Evolutionary conservation across 2,113 vertebrate species (phyloP), one percentile per base, ranked within the genome.

Genomic region (Hippoglossus stenolepis): DNA sequence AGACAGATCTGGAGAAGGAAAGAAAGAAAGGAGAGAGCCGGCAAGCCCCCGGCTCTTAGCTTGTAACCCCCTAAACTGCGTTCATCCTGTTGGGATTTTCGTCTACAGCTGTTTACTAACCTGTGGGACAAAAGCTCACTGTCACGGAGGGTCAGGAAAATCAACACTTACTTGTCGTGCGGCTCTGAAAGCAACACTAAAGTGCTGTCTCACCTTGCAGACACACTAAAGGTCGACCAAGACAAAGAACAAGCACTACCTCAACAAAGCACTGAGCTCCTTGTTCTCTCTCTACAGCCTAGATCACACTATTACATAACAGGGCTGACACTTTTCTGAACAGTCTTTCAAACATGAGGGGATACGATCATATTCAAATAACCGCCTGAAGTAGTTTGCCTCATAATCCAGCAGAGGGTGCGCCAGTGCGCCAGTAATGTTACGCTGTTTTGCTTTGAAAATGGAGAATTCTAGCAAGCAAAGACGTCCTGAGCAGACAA

Each of bases 81-180:
- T 66, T 82, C 73, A 74, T 86, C 85, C 82, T 87, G 65, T 40
- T 59, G 77, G 80, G 65, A 79, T 67, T 83, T 61, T 63, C 73
- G 67, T 35, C 85, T 68, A 71, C 54, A 72, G 76, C 77, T 82
- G 73, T 66, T 85, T 76, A 76, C 80, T 85, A 84, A 89, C 80
- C 83, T 87, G 85, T 75, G 51, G 57, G 75, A 73, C 80, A 17
- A 77, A 65, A 14, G 65, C 81, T 88, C 62, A 67, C 84, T 75
- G 75, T 74, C 76, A 77, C 70, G 61, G 65, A 84, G 79, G 86
- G 83, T 90, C 89, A 84, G 84, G 57, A 67, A 83, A 91, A 90
- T 78, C 28, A 77, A 57, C 82, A 92, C 90, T 92, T 93, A 89
- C 90, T 92, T 93, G 87, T 80, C 82, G 67, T 70, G 82, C 80